Evolutionary conservation across 2,888 invertebrate genomes (phyloP).

Genomic region (Scaptomyza flava): DNA sequence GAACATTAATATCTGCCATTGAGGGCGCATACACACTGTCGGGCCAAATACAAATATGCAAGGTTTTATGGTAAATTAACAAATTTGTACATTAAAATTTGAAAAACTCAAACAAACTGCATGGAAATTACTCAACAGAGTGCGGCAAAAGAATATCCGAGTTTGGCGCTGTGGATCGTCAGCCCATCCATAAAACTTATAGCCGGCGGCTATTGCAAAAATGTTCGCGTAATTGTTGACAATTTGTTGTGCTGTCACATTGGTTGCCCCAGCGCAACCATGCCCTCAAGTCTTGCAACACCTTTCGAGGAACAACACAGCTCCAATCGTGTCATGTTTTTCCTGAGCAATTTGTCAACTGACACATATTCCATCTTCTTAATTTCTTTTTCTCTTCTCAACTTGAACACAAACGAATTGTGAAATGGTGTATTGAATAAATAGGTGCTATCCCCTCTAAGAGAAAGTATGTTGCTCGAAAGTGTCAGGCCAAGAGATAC

Average conservation of each 20-base stretch:
- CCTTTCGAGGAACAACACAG: constrained; percentile 61
- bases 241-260: constrained; percentile 77
- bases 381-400: neutral
- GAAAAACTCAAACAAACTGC: constrained; percentile 76
- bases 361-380: constrained; percentile 57
- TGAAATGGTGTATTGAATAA: constrained; percentile 51
- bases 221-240: constrained; percentile 78
- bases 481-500: neutral
- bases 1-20: constrained; percentile 79
- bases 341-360: constrained; percentile 83
- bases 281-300: constrained; percentile 69
- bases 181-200: constrained; percentile 46
- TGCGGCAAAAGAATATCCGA: constrained; percentile 3
- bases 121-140: constrained; percentile 74
- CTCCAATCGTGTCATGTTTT: constrained; percentile 82
- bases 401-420: constrained; percentile 51
- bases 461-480: neutral
- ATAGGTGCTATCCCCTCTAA: constrained; percentile 1
- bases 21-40: constrained; percentile 40
- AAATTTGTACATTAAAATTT: constrained; percentile 84
- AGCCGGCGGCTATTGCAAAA: constrained; percentile 62
- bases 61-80: constrained; percentile 85
- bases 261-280: constrained; percentile 15
- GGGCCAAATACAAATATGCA: constrained; percentile 80
- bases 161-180: neutral